phyloP scores from a whole-genome alignment of 2,888 invertebrate species.

The Celastrina argiolus region DNA sequence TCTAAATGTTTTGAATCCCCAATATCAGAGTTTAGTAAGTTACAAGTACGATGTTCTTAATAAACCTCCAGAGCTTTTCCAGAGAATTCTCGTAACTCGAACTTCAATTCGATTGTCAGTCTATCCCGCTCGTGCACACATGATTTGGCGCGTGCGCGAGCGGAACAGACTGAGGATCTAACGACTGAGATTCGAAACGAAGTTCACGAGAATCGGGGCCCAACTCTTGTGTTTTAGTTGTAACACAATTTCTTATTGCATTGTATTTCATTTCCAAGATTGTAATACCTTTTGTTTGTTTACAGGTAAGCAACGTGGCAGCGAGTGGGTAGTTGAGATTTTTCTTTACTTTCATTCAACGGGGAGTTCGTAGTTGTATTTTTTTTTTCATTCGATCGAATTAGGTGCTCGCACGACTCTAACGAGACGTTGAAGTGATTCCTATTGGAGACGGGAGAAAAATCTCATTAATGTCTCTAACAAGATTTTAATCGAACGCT shows the following conservation, averaged over 20 bases:
- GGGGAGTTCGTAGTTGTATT: not conserved
- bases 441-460: conserved; percentile 25
- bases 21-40: too few relatives aligned
- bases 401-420: conserved; percentile 43
- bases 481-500: conserved; percentile 27
- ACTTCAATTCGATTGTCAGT: too few relatives aligned
- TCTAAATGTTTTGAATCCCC: too few relatives aligned
- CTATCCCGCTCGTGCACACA: too few relatives aligned
- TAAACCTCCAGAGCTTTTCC: too few relatives aligned
- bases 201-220: not conserved
- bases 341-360: not conserved
- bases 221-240: not conserved
- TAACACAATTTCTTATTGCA: not conserved
- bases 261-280: not conserved
- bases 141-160: too few relatives aligned
- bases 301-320: not conserved
- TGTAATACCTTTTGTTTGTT: not conserved
- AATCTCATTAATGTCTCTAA: conserved; percentile 29
- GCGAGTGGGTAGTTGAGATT: not conserved
- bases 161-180: too few relatives aligned
- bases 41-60: too few relatives aligned
- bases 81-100: too few relatives aligned
- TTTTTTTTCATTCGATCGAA: conserved; percentile 40
- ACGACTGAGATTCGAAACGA: not conserved
- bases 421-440: conserved; percentile 38